Conservation (phyloP, 2,113 vertebrate genomes). For the Romanogobio albipinnatus region DNA sequence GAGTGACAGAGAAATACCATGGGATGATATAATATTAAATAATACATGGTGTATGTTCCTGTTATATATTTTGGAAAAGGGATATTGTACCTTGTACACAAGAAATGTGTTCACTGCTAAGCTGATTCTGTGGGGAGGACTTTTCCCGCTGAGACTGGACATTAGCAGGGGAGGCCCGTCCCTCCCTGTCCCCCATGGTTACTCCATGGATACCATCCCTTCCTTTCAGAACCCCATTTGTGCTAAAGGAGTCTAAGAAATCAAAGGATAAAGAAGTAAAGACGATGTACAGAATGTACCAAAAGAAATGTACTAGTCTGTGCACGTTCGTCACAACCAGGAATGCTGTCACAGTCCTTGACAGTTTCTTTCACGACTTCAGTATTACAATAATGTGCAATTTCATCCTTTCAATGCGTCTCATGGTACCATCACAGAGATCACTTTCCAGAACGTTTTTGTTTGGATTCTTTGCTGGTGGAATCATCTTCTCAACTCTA, state of each 20-base stretch:
- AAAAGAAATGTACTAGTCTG: background rate
- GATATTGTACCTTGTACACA: slow-evolving; percentile 47
- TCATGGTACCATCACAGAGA: too few relatives aligned
- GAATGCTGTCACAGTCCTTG: background rate
- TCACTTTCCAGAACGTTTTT: too few relatives aligned
- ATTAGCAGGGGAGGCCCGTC: slow-evolving; percentile 8
- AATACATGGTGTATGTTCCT: background rate
- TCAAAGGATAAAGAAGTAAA: background rate
- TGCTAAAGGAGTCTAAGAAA: slow-evolving; percentile 23
- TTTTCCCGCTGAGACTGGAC: slow-evolving; percentile 26
- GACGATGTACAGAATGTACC: too few relatives aligned
- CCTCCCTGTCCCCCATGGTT: background rate
- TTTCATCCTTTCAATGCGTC: background rate
- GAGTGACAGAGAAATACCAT: background rate
- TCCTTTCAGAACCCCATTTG: background rate
- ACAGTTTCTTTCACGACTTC: background rate
- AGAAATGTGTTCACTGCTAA: slow-evolving; percentile 55
- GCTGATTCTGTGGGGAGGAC: slow-evolving; percentile 43
- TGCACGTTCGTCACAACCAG: background rate
- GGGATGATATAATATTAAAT: background rate
- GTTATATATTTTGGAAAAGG: background rate
- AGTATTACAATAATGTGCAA: background rate
- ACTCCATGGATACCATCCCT: slow-evolving; percentile 10
- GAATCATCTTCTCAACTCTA: too few relatives aligned
- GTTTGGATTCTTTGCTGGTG: too few relatives aligned